phyloP scores from a whole-genome alignment of 2,113 vertebrate genomes.

The Morphnarchus princeps region DNA sequence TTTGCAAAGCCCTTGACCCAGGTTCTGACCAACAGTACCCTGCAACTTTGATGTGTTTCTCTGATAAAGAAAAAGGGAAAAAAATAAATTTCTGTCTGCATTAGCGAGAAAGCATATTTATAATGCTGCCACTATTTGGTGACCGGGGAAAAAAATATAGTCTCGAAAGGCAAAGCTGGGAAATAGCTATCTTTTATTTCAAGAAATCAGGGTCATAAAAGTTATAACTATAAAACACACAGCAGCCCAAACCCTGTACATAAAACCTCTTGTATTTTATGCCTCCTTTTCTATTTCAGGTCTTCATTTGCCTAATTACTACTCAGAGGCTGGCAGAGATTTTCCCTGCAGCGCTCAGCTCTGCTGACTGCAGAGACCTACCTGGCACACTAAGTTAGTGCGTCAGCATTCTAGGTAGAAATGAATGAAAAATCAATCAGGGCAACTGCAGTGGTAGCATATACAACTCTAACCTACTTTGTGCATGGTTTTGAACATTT shows the following conservation, averaged over 20 bases:
- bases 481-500: slow-evolving; percentile 52
- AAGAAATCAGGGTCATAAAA: not conserved
- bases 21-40: not conserved
- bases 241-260: not conserved
- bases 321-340: slow-evolving; percentile 64
- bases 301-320: slow-evolving; percentile 75
- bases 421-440: slow-evolving; percentile 87
- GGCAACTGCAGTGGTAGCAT: slow-evolving; percentile 74
- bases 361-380: slow-evolving; percentile 83
- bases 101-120: not conserved
- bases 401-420: slow-evolving; percentile 81
- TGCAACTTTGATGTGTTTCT: not conserved
- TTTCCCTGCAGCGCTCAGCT: slow-evolving; percentile 73
- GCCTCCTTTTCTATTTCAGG: slow-evolving; percentile 45
- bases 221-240: not conserved
- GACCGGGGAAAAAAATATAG: not conserved
- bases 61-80: not conserved
- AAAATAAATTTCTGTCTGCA: not conserved
- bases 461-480: slow-evolving; percentile 69
- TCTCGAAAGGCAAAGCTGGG: not conserved
- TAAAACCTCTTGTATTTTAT: not conserved
- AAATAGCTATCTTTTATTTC: not conserved
- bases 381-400: slow-evolving; percentile 72
- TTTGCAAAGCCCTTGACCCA: not conserved
- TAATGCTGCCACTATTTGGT: not conserved